Base-by-base conservation (phyloP, 2,113 vertebrate genomes). In the Brachirus orientalis region DNA sequence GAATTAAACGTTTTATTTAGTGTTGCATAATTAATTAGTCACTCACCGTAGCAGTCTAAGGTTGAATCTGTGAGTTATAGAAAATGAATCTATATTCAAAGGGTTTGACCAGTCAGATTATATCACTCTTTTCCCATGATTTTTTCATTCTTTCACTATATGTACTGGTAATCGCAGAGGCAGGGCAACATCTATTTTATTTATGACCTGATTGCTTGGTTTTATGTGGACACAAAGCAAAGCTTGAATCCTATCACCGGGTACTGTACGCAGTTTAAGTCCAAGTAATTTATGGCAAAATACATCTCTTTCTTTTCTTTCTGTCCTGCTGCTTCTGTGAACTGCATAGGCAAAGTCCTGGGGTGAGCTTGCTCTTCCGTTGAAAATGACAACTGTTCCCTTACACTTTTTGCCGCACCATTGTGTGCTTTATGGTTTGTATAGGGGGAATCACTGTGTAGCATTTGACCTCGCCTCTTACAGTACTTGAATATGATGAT, bases 381-480 rank as follows among this genome's bases (percentile, higher is more conserved):
- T 80, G 83, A 88, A 85, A 92, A 92, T 89, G 88, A 83, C 90
- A 85, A 83, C 86, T 77, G 90, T 88, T 92, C 83, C 89, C 75
- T 92, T 88, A 92, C 90, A 90, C 88, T 91, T 92, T 92, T 92
- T 93, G 84, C 90, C 86, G 92, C 91, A 72, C 90, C 92, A 94
- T 94, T 94, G 93, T 94, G 90, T 90, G 87, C 92, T 92, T 93
- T 91, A 94, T 94, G 92, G 91, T 72, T 92, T 92, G 92, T 92
- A 72, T 82, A 89, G 80, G 76, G 85, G 79, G 87, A 89, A 92
- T 93, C 92, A 88, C 92, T 89, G 88, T 92, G 91, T 86, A 90
- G 92, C 88, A 77, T 92, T 92, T 94, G 93, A 94, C 93, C 93
- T 89, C 88, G 86, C 82, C 84, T 93, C 88, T 91, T 93, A 91